Base-by-base conservation (phyloP, 1,140 invertebrate genomes). In the Hormaphis cornu region DNA sequence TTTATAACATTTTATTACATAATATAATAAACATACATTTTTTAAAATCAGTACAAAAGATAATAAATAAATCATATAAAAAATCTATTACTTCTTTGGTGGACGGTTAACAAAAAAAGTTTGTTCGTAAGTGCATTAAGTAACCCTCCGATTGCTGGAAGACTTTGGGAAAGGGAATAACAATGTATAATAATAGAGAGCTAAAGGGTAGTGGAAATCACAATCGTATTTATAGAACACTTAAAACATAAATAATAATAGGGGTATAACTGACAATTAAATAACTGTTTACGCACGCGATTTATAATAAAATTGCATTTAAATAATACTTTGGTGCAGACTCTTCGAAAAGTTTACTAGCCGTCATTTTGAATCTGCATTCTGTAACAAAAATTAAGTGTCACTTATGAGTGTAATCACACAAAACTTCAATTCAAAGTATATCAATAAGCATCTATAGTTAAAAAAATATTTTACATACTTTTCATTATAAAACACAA, bases 1-100 rank as follows among this genome's bases (percentile, higher is more conserved):
- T 59, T n/a, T 6, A 48, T 46, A 66, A 66, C 61, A 66, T 66
- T 66, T 58, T 66, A 66, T 66, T 50, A 50, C 30, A 66, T 48
- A 50, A 50, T 20, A 50, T 22, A 58, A 58, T 58, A 58, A 58
- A 66, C 35, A 50, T 7, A 48, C 28, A n/a, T 50, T 48, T 66
- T 33, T 18, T 66, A 50, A 50, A 50, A 24, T 50, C 28, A 48
- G n/a, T 66, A 66, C 61, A 66, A 66, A 66, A 66, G 1, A 33
- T 50, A 46, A 58, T 1, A 58, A 37, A 58, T 58, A 58, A 7
- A 9, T 58, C 33, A 58, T 20, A 66, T 20, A 66, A 50, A 50
- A 20, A 20, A 20, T 30, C 16, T 22, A n/a, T 22, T 48, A 50
- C 22, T 44, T 37, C 14, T 26, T 66, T 30, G 3, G 18, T 50